Evolutionary conservation across 2,797 vertebrate species (phyloP).

Genomic region (Enteromius unitaeniatus): DNA sequence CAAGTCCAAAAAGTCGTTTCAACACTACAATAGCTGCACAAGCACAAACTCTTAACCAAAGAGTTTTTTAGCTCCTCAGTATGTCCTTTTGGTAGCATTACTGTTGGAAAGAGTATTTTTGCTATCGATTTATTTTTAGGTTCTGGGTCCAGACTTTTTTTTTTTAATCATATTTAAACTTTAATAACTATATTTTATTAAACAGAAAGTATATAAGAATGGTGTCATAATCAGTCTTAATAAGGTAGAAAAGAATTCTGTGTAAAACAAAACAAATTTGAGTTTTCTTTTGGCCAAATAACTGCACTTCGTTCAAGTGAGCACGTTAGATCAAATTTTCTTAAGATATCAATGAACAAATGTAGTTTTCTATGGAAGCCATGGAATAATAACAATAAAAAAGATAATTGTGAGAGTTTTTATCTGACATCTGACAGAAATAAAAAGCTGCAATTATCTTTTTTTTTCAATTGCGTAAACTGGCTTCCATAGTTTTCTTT

Average conservation of each 20-base stretch:
- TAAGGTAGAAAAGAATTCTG: background rate
- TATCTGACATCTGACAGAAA: background rate
- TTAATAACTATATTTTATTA: conserved; percentile 24
- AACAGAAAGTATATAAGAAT: background rate
- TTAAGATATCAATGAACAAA: conserved; percentile 40
- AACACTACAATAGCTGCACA: conserved; percentile 20
- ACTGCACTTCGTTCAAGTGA: conserved; percentile 37
- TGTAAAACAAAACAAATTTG: conserved; percentile 1
- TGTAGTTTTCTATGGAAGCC: background rate
- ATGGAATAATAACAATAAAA: background rate
- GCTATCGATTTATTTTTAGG: background rate
- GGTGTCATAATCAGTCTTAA: conserved; percentile 17
- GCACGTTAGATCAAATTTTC: conserved; percentile 61
- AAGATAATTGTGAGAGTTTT: background rate
- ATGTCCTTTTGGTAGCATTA: conserved; percentile 8
- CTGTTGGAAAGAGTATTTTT: conserved; percentile 13
- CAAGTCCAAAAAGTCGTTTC: background rate
- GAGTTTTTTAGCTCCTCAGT: background rate
- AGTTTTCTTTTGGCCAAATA: conserved; percentile 44
- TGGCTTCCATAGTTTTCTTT: conserved; percentile 14
- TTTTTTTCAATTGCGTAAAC: background rate
- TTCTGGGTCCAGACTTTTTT: conserved; percentile 32
- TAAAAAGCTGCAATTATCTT: background rate
- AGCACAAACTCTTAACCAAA: conserved; percentile 32
- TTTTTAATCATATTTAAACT: background rate